These are phyloP conservation scores for Melanostoma scalare DNA, from an alignment of 2,888 invertebrate species.

Conservation along the genomic window DNA sequence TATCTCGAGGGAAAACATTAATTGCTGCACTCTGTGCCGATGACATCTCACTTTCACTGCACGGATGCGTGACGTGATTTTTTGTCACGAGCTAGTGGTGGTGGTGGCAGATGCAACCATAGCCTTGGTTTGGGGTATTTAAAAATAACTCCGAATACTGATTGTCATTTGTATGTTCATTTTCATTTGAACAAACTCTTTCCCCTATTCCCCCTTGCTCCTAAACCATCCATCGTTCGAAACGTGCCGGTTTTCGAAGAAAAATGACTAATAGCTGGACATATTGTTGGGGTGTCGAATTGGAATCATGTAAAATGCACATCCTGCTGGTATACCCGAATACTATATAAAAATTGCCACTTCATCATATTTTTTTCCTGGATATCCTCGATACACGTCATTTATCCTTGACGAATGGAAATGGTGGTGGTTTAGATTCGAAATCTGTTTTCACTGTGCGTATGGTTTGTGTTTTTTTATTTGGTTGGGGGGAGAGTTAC, in stretches of 20 bases:
- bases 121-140: slow-evolving; percentile 31
- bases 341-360: slow-evolving; percentile 37
- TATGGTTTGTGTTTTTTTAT: slow-evolving; percentile 7
- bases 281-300: slow-evolving; percentile 42
- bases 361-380: slow-evolving; percentile 34
- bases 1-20: slow-evolving; percentile 56
- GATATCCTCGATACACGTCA: slow-evolving; percentile 45
- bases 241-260: slow-evolving; percentile 33
- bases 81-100: slow-evolving; percentile 41
- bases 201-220: slow-evolving; percentile 20
- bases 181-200: slow-evolving; percentile 5
- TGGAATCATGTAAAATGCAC: slow-evolving; percentile 18
- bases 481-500: not conserved
- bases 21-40: slow-evolving; percentile 58
- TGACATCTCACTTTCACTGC: slow-evolving; percentile 67
- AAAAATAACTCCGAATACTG: slow-evolving; percentile 56
- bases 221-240: slow-evolving; percentile 13
- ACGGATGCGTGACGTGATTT: slow-evolving; percentile 56
- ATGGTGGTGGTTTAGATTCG: slow-evolving; percentile 39
- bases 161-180: slow-evolving; percentile 47
- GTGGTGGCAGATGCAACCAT: slow-evolving; percentile 65
- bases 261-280: slow-evolving; percentile 53
- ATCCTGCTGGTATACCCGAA: slow-evolving; percentile 31
- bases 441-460: slow-evolving; percentile 62
- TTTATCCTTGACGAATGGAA: slow-evolving; percentile 49